phyloP scores from a whole-genome alignment of 2,888 invertebrate genomes.

The Dicyrtoma fusca region DNA sequence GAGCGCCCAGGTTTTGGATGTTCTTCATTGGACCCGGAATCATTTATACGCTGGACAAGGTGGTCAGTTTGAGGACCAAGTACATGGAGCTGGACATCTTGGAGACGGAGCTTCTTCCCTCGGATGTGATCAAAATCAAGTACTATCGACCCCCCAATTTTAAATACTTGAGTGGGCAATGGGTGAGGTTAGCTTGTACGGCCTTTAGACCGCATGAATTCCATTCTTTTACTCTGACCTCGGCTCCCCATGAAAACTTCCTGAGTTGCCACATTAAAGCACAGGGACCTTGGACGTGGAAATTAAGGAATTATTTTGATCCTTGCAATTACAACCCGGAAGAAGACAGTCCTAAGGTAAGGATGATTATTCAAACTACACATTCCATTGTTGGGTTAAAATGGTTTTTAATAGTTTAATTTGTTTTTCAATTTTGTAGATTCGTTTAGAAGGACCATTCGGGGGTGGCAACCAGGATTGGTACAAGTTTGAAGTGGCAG shows the following conservation, averaged over 20 bases:
- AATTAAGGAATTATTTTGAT: conserved; percentile 89
- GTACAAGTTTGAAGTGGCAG: conserved; percentile 97
- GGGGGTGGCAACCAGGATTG: conserved; percentile 98
- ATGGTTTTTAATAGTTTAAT: too few relatives aligned
- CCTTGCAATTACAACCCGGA: conserved; percentile 87
- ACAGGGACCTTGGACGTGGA: conserved; percentile 96
- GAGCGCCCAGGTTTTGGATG: conserved; percentile 89
- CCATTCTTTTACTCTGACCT: conserved; percentile 93
- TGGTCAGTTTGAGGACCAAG: conserved; percentile 86
- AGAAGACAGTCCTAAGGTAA: conserved; percentile 74
- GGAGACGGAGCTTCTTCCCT: conserved; percentile 89
- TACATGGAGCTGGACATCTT: conserved; percentile 90
- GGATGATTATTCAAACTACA: conserved; percentile 28
- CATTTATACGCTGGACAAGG: conserved; percentile 86
- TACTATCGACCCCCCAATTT: conserved; percentile 94
- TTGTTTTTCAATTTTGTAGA: conserved; percentile 58
- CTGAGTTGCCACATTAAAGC: conserved; percentile 93
- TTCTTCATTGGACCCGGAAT: conserved; percentile 91
- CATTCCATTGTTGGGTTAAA: background rate
- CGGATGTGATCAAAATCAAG: conserved; percentile 91
- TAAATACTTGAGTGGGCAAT: conserved; percentile 91
- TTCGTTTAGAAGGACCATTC: conserved; percentile 89
- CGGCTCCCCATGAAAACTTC: conserved; percentile 93
- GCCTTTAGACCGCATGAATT: conserved; percentile 86
- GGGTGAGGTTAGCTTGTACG: conserved; percentile 90